These are phyloP conservation scores for Ceriagrion tenellum DNA, from an alignment of 2,888 invertebrate species.

Conservation along the genomic window DNA sequence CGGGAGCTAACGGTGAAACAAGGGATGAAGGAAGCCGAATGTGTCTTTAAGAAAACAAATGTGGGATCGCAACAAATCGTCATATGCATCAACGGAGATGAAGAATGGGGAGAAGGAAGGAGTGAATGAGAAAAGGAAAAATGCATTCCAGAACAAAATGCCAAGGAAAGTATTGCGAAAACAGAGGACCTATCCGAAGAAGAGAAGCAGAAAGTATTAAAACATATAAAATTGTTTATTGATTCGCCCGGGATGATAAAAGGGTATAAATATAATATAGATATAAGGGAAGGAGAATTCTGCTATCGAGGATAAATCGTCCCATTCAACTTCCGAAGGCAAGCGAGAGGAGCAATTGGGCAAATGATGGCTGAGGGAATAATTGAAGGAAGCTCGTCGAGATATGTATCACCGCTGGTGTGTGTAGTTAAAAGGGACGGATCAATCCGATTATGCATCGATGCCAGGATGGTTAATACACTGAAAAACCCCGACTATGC, in stretches of 20 bases:
- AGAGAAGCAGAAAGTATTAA: neutral
- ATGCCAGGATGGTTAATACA: too few species aligned
- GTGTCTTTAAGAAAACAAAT: too few species aligned
- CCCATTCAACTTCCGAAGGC: neutral
- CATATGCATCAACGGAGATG: neutral
- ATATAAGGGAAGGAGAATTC: neutral
- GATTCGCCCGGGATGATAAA: too few species aligned
- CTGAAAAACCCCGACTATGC: too few species aligned
- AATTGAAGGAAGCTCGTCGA: too few species aligned
- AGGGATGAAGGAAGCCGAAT: too few species aligned
- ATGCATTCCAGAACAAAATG: neutral
- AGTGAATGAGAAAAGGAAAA: neutral
- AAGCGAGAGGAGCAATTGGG: too few species aligned
- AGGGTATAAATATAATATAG: neutral
- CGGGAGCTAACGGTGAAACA: constrained; percentile 22
- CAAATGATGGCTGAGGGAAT: too few species aligned
- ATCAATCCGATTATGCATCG: too few species aligned
- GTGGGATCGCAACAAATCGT: too few species aligned
- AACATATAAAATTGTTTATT: neutral
- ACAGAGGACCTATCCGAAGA: neutral
- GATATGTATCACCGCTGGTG: too few species aligned
- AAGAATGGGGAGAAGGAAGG: neutral
- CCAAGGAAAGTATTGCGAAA: neutral
- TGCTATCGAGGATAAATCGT: neutral
- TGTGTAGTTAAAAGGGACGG: too few species aligned